Evolutionary conservation across 2,888 invertebrate genomes (phyloP).

Genomic region (Lasioglossum pauxillum): DNA sequence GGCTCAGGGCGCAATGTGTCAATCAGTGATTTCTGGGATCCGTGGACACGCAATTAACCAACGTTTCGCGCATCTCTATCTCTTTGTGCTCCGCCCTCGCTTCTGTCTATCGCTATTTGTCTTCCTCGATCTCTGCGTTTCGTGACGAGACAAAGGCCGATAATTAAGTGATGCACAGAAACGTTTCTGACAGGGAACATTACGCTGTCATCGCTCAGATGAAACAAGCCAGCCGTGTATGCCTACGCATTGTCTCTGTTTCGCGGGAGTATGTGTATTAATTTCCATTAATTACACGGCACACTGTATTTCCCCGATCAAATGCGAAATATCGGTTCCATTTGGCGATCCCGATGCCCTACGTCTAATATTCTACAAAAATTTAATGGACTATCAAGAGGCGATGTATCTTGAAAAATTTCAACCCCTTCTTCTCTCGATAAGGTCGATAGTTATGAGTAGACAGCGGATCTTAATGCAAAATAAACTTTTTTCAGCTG

Average conservation of each 20-base stretch:
- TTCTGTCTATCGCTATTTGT: constrained; percentile 20
- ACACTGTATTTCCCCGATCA: constrained; percentile 30
- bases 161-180: constrained; percentile 61
- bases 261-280: constrained; percentile 50
- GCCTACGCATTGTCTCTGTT: constrained; percentile 15
- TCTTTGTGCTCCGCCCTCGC: neutral
- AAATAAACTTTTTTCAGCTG: no score
- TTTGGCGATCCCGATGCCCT: neutral
- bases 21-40: constrained; percentile 30
- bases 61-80: constrained; percentile 13
- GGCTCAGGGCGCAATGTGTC: neutral
- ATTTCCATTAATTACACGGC: constrained; percentile 66
- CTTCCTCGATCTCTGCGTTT: constrained; percentile 16
- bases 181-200: constrained; percentile 52
- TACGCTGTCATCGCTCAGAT: constrained; percentile 52
- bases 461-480: no score
- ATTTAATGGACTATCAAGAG: neutral
- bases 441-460: neutral
- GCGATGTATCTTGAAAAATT: neutral
- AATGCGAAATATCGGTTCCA: neutral
- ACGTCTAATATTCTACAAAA: neutral
- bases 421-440: neutral
- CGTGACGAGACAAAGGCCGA: constrained; percentile 41
- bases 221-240: constrained; percentile 40
- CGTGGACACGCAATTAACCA: constrained; percentile 35